Percentiles rank a stretch among this genome's conserved stretches.
phyloP scores from a whole-genome alignment of 1,140 invertebrate species.

The Bemisia tabaci region DNA sequence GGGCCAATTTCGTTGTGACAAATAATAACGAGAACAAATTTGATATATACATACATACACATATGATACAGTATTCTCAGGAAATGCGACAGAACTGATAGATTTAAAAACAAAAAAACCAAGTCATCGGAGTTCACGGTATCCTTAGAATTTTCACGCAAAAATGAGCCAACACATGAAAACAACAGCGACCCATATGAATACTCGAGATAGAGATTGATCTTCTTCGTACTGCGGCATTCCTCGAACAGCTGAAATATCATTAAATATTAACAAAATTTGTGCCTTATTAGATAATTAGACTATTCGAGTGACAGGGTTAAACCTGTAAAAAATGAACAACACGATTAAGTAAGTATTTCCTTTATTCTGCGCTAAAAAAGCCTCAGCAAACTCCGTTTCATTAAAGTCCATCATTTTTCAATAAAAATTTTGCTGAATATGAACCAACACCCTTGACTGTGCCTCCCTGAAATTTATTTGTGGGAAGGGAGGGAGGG shows the following conservation, averaged over 20 bases:
- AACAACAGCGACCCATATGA: slow-evolving; percentile 79
- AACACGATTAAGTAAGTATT: no score
- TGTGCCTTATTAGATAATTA: background rate
- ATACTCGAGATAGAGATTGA: slow-evolving; percentile 82
- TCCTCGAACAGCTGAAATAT: slow-evolving; percentile 50
- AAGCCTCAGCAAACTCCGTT: no score
- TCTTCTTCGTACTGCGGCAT: slow-evolving; percentile 82
- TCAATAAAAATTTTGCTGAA: no score
- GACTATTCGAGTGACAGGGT: no score
- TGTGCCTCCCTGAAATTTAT: no score
- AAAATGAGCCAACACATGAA: slow-evolving; percentile 86
- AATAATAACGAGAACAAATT: background rate
- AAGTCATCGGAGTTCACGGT: background rate
- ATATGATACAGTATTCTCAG: background rate
- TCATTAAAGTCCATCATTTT: no score
- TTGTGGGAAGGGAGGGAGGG: no score
- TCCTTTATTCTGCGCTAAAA: no score
- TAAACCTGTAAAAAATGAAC: no score
- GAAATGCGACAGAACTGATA: background rate
- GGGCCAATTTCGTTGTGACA: no score
- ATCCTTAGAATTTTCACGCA: slow-evolving; percentile 43
- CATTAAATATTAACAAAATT: background rate
- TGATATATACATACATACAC: background rate
- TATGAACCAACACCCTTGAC: no score
- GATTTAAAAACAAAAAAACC: background rate